Evolutionary conservation across 2,888 invertebrate species (phyloP), one percentile per base, ranked within the genome.

Genomic region (Eulithis testata): DNA sequence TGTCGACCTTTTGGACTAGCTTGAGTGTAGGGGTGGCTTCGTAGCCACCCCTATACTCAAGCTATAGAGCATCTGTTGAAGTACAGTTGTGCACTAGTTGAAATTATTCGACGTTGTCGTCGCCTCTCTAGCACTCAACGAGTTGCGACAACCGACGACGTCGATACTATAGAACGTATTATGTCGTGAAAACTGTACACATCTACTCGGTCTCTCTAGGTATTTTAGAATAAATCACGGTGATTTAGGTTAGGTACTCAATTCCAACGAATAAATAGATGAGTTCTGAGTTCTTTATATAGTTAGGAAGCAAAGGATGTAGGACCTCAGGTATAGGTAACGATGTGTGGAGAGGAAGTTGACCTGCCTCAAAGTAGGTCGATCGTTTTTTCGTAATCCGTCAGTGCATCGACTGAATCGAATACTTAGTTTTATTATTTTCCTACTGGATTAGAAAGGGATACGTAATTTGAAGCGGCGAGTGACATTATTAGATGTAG

Each of bases 51-150:
- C 61, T 62, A 62, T 45, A 1, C 12, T 27, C 6, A 54, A 40
- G 9, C 14, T 14, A 21, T 21, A 8, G 7, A 49, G 9, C 45
- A 76, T 75, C 71, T 79, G 78, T 71, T 79, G 79, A 76, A 85
- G 86, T 74, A 76, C 76, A 80, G 81, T 76, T 81, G 77, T 77
- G 77, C 78, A 77, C 74, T 82, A 78, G 79, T 76, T 78, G 78
- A 84, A 85, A 85, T 84, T 88, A 58, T 60, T 64, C 57, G 82
- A 84, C 85, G 81, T 76, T 73, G 75, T 5, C 21, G 21, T 21
- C 21, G 21, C 72, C 75, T 82, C 63, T 57, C 53, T 49, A 43
- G 55, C 51, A 49, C 60, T 63, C 51, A 49, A 67, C 74, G 79
- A 83, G 84, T 73, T 37, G 50, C 52, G 5, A 44, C 14, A 31